phyloP scores from a whole-genome alignment of 2,113 vertebrate genomes.

The Ictalurus punctatus region DNA sequence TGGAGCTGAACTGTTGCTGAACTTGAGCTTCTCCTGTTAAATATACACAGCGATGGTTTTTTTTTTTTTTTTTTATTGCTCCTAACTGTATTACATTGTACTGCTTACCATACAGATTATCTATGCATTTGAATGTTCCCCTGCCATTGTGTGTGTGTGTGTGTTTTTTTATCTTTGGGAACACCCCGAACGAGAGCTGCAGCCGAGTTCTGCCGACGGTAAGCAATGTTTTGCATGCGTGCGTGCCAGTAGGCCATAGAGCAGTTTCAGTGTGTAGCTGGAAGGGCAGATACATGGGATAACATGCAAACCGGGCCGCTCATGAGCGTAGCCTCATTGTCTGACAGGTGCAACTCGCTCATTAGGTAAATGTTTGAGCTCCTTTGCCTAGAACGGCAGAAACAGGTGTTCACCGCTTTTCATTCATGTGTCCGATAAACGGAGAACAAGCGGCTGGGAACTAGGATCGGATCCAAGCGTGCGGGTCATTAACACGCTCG shows the following conservation, averaged over 20 bases:
- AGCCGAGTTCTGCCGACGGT: constrained; percentile 28
- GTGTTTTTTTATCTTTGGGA: neutral
- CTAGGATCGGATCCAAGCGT: neutral
- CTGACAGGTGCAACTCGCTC: constrained; percentile 40
- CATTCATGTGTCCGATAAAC: constrained; percentile 19
- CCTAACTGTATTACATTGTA: constrained; percentile 46
- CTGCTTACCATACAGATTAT: neutral
- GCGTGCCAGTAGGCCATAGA: constrained; percentile 31
- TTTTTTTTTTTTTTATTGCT: constrained; percentile 1
- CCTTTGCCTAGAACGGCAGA: constrained; percentile 50
- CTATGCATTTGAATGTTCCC: constrained; percentile 49
- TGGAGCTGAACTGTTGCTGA: neutral
- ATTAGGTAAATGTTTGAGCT: constrained; percentile 54
- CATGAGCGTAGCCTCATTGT: constrained; percentile 36
- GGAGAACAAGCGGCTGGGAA: neutral
- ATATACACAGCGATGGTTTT: constrained; percentile 6
- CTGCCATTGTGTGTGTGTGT: constrained; percentile 22
- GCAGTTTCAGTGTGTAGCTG: constrained; percentile 18
- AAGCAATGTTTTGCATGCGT: constrained; percentile 58
- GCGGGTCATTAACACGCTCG: constrained; percentile 8
- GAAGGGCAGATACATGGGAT: constrained; percentile 54
- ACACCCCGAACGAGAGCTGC: constrained; percentile 14
- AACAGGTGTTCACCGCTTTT: constrained; percentile 34
- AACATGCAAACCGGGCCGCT: constrained; percentile 57
- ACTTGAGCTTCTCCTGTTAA: neutral